Base-by-base conservation (phyloP, 2,888 invertebrate genomes). In the Anorthoa munda region DNA sequence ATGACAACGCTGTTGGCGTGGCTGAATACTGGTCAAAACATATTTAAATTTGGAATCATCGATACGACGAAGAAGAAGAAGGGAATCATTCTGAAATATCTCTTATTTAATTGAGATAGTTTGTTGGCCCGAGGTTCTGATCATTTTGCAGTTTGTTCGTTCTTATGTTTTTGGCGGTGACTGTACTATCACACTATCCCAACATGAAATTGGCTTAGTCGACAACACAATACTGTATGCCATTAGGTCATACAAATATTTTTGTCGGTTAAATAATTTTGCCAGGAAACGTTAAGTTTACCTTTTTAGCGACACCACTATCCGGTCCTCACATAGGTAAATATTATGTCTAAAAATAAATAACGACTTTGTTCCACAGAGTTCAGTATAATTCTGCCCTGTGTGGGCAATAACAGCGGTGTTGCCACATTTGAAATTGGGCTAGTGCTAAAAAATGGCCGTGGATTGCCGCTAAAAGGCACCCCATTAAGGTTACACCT, bases 351-450 rank as follows among this genome's bases (percentile, higher is more conserved):
- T 45, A 39, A 77, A 77, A 81, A 64, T 67, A 65, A 71, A 61
- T 67, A 73, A 74, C 46, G n/a, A 51, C 21, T 74, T 64, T 66
- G 13, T 72, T 93, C 88, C 83, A 70, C 96, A 98, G 99, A 98
- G 93, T 99, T 99, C 95, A 98, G 98, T 95, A 98, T 99, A 90
- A 97, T 98, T 89, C 96, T 99, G 90, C 98, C 98, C 68, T 99
- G 99, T 92, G 97, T 98, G 83, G 98, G 98, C 68, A 99, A 99
- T 94, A 97, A 97, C 93, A 98, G 98, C 87, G 99, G 99, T 68
- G 97, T 98, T 85, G 99, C 98, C 55, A 97, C 98, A 84, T 98
- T 99, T 94, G 98, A 98, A 88, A 98, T 99, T 92, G 98, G 99
- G 81, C 96, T 99, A 86, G 97, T 98, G 89, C 98, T 99, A 90